These are phyloP conservation scores for Brachionus sp. DNA, from an alignment of 1,140 invertebrate genomes.

Conservation along the genomic window DNA sequence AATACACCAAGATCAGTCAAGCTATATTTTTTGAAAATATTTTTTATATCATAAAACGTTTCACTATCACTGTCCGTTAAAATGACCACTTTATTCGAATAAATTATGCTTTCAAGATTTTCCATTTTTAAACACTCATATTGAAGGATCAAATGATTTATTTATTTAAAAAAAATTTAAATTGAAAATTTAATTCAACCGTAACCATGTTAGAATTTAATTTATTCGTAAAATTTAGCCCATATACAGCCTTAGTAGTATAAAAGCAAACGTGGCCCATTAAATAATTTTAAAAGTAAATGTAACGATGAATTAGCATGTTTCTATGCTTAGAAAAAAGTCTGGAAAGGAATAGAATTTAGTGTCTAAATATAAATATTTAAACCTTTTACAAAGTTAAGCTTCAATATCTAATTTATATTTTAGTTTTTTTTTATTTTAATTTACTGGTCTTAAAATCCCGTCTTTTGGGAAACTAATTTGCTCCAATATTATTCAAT, in stretches of 20 bases:
- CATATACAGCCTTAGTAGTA: neutral
- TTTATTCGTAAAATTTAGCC: neutral
- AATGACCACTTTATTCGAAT: neutral
- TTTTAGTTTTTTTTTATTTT: neutral
- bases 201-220: neutral
- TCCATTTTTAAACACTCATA: neutral
- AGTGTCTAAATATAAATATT: no score
- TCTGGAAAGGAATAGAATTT: neutral
- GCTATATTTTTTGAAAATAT: constrained; percentile 6
- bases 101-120: neutral
- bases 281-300: neutral
- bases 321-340: neutral
- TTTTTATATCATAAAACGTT: neutral
- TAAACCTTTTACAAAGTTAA: neutral
- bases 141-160: neutral
- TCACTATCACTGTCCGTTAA: neutral
- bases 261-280: neutral
- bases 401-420: neutral
- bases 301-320: neutral
- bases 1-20: neutral
- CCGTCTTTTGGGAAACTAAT: neutral
- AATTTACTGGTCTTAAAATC: neutral
- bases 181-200: neutral
- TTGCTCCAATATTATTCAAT: neutral
- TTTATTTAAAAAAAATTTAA: neutral